Evolutionary conservation across 2,888 invertebrate genomes (phyloP), one percentile per base, ranked within the genome.

Genomic region (Drosophila macrospina): DNA sequence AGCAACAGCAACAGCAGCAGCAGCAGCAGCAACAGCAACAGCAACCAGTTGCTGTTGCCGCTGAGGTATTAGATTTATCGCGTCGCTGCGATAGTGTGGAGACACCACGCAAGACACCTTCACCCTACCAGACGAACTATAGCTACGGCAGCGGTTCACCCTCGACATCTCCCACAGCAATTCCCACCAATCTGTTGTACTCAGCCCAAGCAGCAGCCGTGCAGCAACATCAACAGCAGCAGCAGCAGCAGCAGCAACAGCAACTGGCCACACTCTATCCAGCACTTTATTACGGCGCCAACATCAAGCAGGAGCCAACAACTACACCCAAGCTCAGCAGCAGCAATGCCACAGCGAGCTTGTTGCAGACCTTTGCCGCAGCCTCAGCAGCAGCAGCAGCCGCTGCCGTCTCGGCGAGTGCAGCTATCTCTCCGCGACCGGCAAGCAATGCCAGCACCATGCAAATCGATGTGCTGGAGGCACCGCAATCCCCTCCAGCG

Each of bases 51-150:
- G 44, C 86, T 20, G 55, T 55, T 16, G 73, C 86, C 10, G 72
- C 81, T 5, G 90, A 90, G 72, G 92, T 91, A 8, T 78, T 92
- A 45, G 92, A 92, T 76, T 82, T 92, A n/a, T 92, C 92, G 1
- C 83, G 91, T 1, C 91, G 91, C 48, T 90, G 91, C 52, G 91
- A 91, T 77, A 91, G 91, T 15, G 87, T 90, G 3, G 92, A 92
- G 65, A 86, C 86, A 2, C 61, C 86, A 37, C 74, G 90, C 16
- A 92, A 91, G 74, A 91, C 92, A 0, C 91, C 92, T 0, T 92
- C 92, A 0, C 92, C 92, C 0, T 90, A 90, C 59, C 89, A 90
- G 57, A 90, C 89, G n/a, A 87, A 73, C 52, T 91, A 90, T 5
- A 91, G 91, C 63, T 88, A 84, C 34, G 88, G 88, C 52, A 88